Conservation (phyloP, 2,113 vertebrate species). For the Halichoerus grypus region DNA sequence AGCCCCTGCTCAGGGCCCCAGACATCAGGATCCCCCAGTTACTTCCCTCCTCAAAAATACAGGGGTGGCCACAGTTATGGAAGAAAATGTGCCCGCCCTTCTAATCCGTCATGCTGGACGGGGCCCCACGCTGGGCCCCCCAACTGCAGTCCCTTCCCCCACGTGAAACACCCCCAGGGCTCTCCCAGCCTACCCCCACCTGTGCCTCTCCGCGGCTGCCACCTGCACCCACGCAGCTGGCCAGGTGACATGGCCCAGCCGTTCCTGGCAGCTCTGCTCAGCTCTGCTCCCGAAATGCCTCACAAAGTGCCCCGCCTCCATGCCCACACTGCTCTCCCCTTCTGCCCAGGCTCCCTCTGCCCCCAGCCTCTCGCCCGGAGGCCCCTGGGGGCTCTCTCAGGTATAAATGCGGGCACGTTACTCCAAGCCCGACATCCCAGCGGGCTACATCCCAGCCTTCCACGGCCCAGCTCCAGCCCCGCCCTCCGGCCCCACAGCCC, state of each 20-base stretch:
- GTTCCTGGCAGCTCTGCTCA: not conserved
- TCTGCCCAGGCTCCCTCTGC: not conserved
- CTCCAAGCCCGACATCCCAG: not conserved
- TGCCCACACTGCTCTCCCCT: not conserved
- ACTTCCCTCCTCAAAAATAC: not conserved
- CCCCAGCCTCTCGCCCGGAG: not conserved
- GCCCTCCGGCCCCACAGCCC: not conserved
- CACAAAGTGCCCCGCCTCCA: not conserved
- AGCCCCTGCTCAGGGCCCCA: not conserved
- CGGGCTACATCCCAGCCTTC: not conserved
- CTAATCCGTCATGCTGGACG: not conserved
- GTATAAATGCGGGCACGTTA: not conserved
- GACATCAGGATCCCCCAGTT: not conserved
- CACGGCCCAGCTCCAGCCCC: not conserved
- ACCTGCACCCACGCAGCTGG: not conserved
- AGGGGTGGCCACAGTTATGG: not conserved
- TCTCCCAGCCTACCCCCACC: not conserved
- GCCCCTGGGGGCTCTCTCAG: not conserved
- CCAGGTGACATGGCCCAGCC: not conserved
- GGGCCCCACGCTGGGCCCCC: not conserved
- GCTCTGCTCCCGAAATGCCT: not conserved
- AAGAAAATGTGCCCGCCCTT: not conserved
- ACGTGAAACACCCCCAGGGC: not conserved
- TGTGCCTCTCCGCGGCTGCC: not conserved
- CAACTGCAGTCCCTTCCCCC: not conserved